Evolutionary conservation across 2,797 vertebrate genomes (phyloP).

Genomic region (Picus viridis): DNA sequence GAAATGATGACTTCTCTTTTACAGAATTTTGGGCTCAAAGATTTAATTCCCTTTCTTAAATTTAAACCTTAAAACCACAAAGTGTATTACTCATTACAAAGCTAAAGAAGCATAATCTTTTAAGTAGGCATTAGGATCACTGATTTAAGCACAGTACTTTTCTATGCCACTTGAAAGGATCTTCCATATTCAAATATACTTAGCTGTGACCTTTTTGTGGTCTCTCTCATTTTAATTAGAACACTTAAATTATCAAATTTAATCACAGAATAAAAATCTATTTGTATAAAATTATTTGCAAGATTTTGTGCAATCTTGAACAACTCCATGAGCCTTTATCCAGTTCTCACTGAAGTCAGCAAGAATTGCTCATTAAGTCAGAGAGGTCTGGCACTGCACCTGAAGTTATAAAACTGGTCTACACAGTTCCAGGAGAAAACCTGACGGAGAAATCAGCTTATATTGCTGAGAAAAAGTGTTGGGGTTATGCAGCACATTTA

Average conservation of each 20-base stretch:
- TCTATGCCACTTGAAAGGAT: slow-evolving; percentile 35
- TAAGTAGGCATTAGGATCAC: not conserved
- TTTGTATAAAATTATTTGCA: slow-evolving; percentile 64
- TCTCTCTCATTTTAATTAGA: slow-evolving; percentile 61
- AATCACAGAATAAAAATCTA: slow-evolving; percentile 69
- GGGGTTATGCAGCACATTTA: not conserved
- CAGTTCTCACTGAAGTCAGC: slow-evolving; percentile 31
- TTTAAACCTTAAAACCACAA: not conserved
- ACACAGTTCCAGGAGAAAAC: slow-evolving; percentile 17
- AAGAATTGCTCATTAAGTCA: slow-evolving; percentile 37
- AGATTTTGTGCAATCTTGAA: slow-evolving; percentile 45
- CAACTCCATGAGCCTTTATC: slow-evolving; percentile 1
- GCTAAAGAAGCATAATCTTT: slow-evolving; percentile 3
- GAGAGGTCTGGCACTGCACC: slow-evolving; percentile 17
- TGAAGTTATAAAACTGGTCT: not conserved
- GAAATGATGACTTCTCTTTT: not conserved
- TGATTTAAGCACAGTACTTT: slow-evolving; percentile 6
- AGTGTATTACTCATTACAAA: not conserved
- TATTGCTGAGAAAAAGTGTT: not conserved
- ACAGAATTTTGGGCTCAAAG: not conserved
- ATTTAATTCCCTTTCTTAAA: not conserved
- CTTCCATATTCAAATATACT: slow-evolving; percentile 61
- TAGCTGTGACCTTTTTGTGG: slow-evolving; percentile 64
- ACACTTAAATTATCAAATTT: slow-evolving; percentile 57
- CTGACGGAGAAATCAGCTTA: not conserved